Evolutionary conservation across 2,113 vertebrate genomes (phyloP).

Genomic region (Capreolus pygargus): DNA sequence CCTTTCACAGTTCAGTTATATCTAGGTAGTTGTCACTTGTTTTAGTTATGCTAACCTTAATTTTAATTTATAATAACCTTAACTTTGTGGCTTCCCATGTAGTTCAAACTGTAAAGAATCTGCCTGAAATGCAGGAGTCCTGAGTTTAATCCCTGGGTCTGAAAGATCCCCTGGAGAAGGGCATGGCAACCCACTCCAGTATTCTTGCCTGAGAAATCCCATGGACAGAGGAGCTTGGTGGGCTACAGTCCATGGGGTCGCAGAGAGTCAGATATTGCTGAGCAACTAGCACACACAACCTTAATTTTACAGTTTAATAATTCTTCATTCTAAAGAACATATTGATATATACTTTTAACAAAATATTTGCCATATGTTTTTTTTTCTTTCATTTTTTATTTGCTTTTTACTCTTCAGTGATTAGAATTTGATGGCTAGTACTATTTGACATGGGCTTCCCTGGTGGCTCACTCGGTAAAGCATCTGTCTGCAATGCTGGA

Average conservation of each 20-base stretch:
- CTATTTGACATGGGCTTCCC: background rate
- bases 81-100: background rate
- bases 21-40: background rate
- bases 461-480: too few relatives aligned
- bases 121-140: background rate
- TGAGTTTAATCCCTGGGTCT: background rate
- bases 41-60: background rate
- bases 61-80: background rate
- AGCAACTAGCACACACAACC: background rate
- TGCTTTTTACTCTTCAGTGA: background rate
- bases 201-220: background rate
- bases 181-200: background rate
- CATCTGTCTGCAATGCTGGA: too few relatives aligned
- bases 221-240: background rate
- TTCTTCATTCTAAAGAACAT: background rate
- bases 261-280: background rate
- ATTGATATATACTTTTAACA: background rate
- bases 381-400: background rate
- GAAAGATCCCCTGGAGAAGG: background rate
- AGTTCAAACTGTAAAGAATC: background rate
- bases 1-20: background rate
- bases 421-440: background rate
- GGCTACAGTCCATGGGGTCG: background rate
- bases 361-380: background rate
- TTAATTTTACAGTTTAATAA: background rate